Evolutionary conservation across 2,797 vertebrate species (phyloP), one percentile per base, ranked within the genome.

Genomic region (Taenioides sp.): DNA sequence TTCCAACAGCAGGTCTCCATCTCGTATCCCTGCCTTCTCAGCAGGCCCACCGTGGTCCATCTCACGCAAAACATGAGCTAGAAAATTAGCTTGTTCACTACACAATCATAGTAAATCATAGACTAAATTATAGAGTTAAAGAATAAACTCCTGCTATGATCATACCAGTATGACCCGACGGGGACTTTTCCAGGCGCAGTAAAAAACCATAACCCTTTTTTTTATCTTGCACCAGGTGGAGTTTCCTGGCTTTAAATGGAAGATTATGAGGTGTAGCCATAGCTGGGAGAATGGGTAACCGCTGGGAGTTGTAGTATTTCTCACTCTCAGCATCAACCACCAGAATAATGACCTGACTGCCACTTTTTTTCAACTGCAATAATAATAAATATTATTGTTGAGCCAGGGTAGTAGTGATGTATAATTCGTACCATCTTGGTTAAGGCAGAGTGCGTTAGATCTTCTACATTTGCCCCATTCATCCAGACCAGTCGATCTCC

Each of bases 401-500:
- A 31, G 7, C n/a, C 3, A n/a, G 2, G 17, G 7, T 25, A 14
- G 9, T 25, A 17, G 1, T 25, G 7, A 17, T 2, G 12, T 11
- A n/a, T 52, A 55, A 67, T 37, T 67, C 18, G 0, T 88, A 99
- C 98, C 95, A 95, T 96, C 82, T 81, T 95, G 84, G 72, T 80
- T 27, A 99, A 94, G 50, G 95, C 95, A 0, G 83, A 71, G 17
- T 91, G 74, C 0, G 95, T 94, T 79, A 95, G 92, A 69, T 86
- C 92, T 22, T 92, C 95, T 75, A 96, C 95, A 0, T 81, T 83
- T 70, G 84, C 87, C 43, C 97, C 97, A 0, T 98, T 93, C 75
- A 99, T 93, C 92, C 97, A 98, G 71, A 99, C 83, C 34, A 99
- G 92, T 55, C 89, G 93, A 79, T 95, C 95, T 72, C 96, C 95